Base-by-base conservation (phyloP, 1,140 invertebrate genomes). In the Lasaia peninsularis region DNA sequence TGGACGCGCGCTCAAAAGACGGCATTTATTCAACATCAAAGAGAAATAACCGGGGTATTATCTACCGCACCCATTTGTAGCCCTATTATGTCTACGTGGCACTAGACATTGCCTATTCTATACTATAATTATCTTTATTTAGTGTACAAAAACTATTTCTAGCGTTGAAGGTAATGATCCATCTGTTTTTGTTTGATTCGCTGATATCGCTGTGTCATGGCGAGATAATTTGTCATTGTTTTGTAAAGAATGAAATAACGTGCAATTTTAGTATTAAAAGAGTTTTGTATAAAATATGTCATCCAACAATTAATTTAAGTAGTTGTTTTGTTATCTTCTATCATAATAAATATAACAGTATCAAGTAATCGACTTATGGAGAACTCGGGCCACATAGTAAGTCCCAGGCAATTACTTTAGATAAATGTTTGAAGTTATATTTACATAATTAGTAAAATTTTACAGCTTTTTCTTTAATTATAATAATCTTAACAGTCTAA, bases 1-100 rank as follows among this genome's bases (percentile, higher is more conserved):
- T 44, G 40, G 40, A 44, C 18, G 40, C 40, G 40, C 40, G 16
- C 18, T 44, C 40, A 44, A 44, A 44, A 44, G 40, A 44, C 40
- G 40, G 40, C 40, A 44, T 44, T 44, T 44, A 44, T 44, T 44
- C 40, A 44, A 44, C 40, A 44, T 44, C 40, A 44, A 44, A 44
- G 40, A 7, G 40, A 44, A 44, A 44, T 44, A 20, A 4, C 40
- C 40, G 18, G 37, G 18, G 40, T 48, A 48, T 48, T 48, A 48
- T 48, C 40, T 48, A 10, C 40, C 11, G 40, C 40, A 48, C 40
- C 16, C 40, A 21, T 48, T 48, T 48, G 40, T 21, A 21, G 40
- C 37, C 18, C 16, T 44, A 44, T 44, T 44, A 44, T 18, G 37
- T 44, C 37, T 44, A 44, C 37, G 37, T 44, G 37, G 37, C 37